phyloP scores from a whole-genome alignment of 1,140 invertebrate species.

The Trichonephila clavata region DNA sequence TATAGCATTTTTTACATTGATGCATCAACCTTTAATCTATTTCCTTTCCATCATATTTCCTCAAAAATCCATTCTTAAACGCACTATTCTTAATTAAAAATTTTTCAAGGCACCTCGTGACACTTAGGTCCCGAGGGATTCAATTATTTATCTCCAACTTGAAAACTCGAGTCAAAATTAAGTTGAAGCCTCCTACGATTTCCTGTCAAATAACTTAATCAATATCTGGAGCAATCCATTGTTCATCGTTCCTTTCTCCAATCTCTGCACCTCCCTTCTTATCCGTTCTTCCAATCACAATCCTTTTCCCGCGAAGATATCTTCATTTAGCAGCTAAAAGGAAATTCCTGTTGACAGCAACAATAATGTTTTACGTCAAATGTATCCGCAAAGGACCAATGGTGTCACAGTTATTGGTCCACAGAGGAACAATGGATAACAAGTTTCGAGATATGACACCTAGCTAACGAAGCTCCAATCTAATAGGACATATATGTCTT shows the following conservation, averaged over 20 bases:
- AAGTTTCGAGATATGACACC: conserved; percentile 14
- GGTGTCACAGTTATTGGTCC: conserved; percentile 18
- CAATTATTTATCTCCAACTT: background rate
- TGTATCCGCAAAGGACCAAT: background rate
- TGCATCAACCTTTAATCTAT: too few relatives aligned
- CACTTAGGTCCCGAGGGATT: too few relatives aligned
- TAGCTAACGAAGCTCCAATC: background rate
- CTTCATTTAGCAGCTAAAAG: background rate
- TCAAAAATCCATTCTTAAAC: too few relatives aligned
- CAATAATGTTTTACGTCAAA: conserved; percentile 26
- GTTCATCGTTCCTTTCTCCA: background rate
- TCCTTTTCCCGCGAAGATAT: background rate
- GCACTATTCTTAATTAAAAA: too few relatives aligned
- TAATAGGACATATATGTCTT: background rate
- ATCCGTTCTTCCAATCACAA: background rate
- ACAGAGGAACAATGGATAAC: conserved; percentile 1
- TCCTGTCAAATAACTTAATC: background rate
- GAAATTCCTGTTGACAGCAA: conserved; percentile 23
- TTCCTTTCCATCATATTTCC: too few relatives aligned
- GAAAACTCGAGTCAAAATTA: background rate
- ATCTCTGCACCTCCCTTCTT: background rate
- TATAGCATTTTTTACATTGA: too few relatives aligned
- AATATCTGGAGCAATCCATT: background rate
- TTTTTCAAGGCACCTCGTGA: too few relatives aligned
- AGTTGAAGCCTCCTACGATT: background rate